Base-by-base conservation (phyloP, 92 coral and sea anemone genomes). In the Epizoanthus illoricatus region DNA sequence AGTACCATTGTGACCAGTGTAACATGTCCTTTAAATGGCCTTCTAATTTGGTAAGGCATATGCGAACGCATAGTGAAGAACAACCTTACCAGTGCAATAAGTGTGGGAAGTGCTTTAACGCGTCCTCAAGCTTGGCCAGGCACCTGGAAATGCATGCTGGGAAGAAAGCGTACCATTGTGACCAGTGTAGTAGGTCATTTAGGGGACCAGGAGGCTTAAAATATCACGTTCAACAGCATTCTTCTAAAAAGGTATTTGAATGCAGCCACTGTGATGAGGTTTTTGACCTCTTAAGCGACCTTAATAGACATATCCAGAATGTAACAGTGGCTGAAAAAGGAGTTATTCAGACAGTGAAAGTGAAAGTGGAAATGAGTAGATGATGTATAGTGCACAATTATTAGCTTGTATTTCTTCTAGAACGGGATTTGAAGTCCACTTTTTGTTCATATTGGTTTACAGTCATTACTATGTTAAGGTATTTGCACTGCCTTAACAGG, bases 11-110 rank as follows among this genome's bases (percentile, higher is more conserved):
- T 66, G 71, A 66, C 41, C 71, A 66, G 41, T 66, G 71, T 23
- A 18, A 28, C 47, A 66, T 66, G 71, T 66, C 71, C 2, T 66
- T 66, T 66, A 66, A 66, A 66, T 66, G 71, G 71, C 12, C 71
- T 8, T 66, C 71, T 11, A 66, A 66, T 66, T 66, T 66, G 71
- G 71, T 33, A 19, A 39, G 71, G 40, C 71, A 66, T 36, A 66
- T 24, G 71, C 18, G 71, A 66, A 66, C 17, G 9, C 71, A 66
- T 47, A 66, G 42, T 33, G 41, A 17, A 24, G 41, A 66, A 15
- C 28, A 28, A 66, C 71, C 71, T 28, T 33, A 66, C n/a, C 12
- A 33, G 5, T 66, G 71, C 41, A 66, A 28, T 39, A 11, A 12
- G 13, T 66, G 71, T 66, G 71, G 71, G 13, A 28, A 66, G 4